Percentiles rank a stretch among this genome's conserved stretches.
phyloP scores from a whole-genome alignment of 2,797 vertebrate species.

The Myripristis jacobus region DNA sequence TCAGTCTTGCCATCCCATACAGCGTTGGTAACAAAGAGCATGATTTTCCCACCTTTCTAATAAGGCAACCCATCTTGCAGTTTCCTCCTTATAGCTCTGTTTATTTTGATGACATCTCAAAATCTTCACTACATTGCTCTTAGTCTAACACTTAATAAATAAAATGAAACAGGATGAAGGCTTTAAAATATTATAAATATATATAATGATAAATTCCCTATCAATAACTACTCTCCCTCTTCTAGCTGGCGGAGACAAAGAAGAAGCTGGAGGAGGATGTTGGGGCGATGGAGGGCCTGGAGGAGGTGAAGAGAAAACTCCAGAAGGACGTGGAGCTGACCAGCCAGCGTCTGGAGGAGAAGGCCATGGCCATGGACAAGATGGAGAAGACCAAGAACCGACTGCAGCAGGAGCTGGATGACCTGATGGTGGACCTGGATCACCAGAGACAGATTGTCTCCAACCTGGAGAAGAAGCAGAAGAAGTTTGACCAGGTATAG shows the following conservation, averaged over 20 bases:
- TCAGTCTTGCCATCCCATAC: background rate
- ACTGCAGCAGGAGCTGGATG: conserved; percentile 95
- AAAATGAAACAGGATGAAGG: background rate
- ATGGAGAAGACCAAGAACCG: conserved; percentile 96
- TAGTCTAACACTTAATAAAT: background rate
- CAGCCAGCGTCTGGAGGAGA: conserved; percentile 92
- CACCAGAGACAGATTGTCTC: conserved; percentile 95
- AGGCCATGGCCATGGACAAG: conserved; percentile 91
- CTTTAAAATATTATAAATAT: conserved; percentile 7
- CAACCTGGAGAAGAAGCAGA: conserved; percentile 96
- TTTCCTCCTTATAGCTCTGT: too few species aligned
- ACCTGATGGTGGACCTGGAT: conserved; percentile 92
- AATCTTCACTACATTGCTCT: too few species aligned
- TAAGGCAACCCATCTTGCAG: background rate
- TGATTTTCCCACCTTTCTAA: background rate
- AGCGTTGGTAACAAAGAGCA: too few species aligned
- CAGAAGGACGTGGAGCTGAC: conserved; percentile 91
- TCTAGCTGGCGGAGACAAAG: conserved; percentile 91
- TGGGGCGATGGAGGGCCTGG: conserved; percentile 92
- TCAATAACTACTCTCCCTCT: background rate
- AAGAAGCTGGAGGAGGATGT: conserved; percentile 96
- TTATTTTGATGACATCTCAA: too few species aligned
- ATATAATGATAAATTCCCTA: background rate
- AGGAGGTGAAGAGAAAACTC: conserved; percentile 93
- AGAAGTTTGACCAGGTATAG: conserved; percentile 95